Base-by-base conservation (phyloP, 1,140 invertebrate genomes). In the Diabrotica undecimpunctata region DNA sequence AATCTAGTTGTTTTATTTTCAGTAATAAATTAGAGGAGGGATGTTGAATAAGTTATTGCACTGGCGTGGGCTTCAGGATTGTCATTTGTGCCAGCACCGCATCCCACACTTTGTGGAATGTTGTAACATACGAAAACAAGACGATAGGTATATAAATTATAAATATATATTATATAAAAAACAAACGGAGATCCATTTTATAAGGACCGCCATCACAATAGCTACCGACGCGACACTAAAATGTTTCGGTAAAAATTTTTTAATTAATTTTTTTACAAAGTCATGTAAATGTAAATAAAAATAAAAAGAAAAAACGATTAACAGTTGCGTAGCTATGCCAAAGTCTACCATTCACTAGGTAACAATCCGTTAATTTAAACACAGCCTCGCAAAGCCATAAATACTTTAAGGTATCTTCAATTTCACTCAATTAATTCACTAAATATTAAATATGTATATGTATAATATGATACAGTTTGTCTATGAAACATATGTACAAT, bases 351-450 rank as follows among this genome's bases (percentile, higher is more conserved):
- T 64, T 63, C 71, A 62, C 59, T 67, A 71, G 75, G 76, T 75
- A 77, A 76, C 74, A 74, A 76, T 76, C 75, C 76, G 68, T 74
- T 77, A 75, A 70, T 69, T 74, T 73, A 73, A 77, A 76, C 76
- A 77, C 76, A 77, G 76, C 76, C 76, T 75, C 76, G 72, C 75
- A 74, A 76, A 76, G 72, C 72, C 73, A 73, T 72, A 76, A 76
- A 75, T 76, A 76, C 75, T 77, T 77, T 77, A 74, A 70, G 74
- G 76, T 75, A 75, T 73, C 64, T 56, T 63, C 64, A 39, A 72
- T 70, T 70, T 69, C 69, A 73, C 69, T 66, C 74, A 74, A 72
- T 68, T 68, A 71, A 70, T 71, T 74, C 71, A 75, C 74, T 73
- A 74, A 66, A 72, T 57, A 75, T 73, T 70, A 70, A 72, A 67